Base-by-base conservation (phyloP, 23 tunicate species). In the Styela clava region DNA sequence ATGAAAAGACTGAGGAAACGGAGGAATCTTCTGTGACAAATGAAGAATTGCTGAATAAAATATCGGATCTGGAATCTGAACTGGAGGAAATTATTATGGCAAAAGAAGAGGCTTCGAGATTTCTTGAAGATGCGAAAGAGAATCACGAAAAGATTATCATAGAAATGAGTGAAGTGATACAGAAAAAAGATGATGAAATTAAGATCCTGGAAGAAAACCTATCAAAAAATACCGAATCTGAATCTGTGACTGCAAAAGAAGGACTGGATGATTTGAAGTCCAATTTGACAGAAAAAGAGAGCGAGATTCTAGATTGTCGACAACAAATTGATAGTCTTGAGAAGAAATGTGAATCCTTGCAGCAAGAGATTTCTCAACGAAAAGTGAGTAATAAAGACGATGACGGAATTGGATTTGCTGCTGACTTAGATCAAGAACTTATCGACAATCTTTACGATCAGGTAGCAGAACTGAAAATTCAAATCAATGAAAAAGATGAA, bases 361-460 rank as follows among this genome's bases (percentile, higher is more conserved):
- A 44, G 56, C 5, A 71, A 71, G 24, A 71, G 5, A 18, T 27
- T 7, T 5, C 5, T 31, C 35, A 28, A 22, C 9, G 9, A 5
- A 12, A 12, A 44, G 56, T 7, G 56, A 5, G 7, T 5, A 44
- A 44, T 44, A 44, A 44, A 44, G 32, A 33, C 12, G 77, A 76
- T 33, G 52, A 76, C 64, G 81, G 81, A 16, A 76, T 76, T 36
- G 81, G 52, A 16, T 76, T 76, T 76, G 52, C 81, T 56, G 52
- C 32, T 0, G 37, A 67, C 26, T 18, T 76, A 16, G 81, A 76
- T 76, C 81, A 76, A 56, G 81, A 76, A 44, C 35, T 76, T 36
- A 52, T 76, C 9, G 81, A 76, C 7, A 26, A 25, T 23, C 64
- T 76, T 22, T 44, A 23, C 16, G 81, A 76, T n/a, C 31, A 76